Evolutionary conservation across 2,888 invertebrate species (phyloP).

Genomic region (Melipona bicolor): DNA sequence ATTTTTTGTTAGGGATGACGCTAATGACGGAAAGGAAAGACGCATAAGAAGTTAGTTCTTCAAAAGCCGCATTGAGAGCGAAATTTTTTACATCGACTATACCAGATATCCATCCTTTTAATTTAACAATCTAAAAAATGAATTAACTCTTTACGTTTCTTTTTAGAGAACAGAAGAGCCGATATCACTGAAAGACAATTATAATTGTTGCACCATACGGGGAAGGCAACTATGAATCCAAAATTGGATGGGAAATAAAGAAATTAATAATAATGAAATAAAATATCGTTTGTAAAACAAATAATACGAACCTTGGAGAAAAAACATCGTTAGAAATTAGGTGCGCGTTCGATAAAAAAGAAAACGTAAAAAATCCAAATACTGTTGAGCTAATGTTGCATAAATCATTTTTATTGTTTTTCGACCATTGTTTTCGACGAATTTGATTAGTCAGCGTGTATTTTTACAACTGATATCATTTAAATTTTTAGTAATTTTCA

Average conservation of each 20-base stretch:
- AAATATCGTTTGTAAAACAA: background rate
- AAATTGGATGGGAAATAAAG: background rate
- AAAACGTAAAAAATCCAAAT: background rate
- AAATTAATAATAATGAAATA: background rate
- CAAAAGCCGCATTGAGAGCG: conserved; percentile 21
- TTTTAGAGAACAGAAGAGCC: background rate
- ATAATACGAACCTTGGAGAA: background rate
- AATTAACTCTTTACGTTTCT: background rate
- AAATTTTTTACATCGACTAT: conserved; percentile 37
- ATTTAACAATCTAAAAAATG: background rate
- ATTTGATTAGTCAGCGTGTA: conserved; percentile 23
- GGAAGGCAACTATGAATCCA: background rate
- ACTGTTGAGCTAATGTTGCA: background rate
- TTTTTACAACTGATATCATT: background rate
- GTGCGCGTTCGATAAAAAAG: conserved; percentile 7
- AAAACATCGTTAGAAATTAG: background rate
- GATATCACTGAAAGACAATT: background rate
- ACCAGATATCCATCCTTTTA: conserved; percentile 6
- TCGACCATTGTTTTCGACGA: background rate
- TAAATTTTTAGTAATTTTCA: too few species aligned
- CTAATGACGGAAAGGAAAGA: conserved; percentile 43
- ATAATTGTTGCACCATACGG: background rate
- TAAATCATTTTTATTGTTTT: conserved; percentile 15
- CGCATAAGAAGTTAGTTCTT: conserved; percentile 22
- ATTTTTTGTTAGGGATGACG: conserved; percentile 15